Evolutionary conservation across 2,888 invertebrate genomes (phyloP), one percentile per base, ranked within the genome.

Genomic region (Abscondita cerata): DNA sequence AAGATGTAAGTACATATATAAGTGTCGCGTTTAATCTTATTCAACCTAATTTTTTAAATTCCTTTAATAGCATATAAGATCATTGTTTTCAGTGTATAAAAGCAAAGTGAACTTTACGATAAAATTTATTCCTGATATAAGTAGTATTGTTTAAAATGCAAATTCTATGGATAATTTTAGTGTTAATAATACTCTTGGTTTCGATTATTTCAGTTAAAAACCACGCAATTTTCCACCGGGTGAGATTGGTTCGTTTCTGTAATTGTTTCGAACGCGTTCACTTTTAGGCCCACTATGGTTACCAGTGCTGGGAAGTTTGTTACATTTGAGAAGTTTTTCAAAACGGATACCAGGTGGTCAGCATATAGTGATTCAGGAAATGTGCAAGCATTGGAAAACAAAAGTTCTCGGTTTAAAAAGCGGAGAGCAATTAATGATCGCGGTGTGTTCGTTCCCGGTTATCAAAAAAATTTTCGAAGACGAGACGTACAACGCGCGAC

Each of bases 401-500:
- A 80, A 84, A 16, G 76, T 88, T 0, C 69, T 87, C 1, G 86
- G 87, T 0, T 68, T 88, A 1, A 86, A 84, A 74, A 72, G 88
- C 33, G 87, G 86, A 0, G 73, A 76, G 3, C 82, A 84, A 50
- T 75, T 80, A 6, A 80, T 85, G 0, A 81, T 87, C 1, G 82
- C 84, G 0, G 86, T 86, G 1, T 82, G 82, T 19, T 84, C 85
- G 0, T 83, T 82, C 69, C 77, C 83, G 1, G 67, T 82, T 0
- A 80, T 88, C 0, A 81, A 81, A 11, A 80, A 84, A 56, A 82
- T 89, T 1, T 80, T 88, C 50, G 76, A 79, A 0, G 76, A 80
- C 11, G 87, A 88, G 54, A 86, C 85, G 16, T 90, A 83, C 67
- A 85, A 87, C 62, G 88, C 86, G 0, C 78, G 90, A 18, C 90